These are phyloP conservation scores for Mesitornis unicolor DNA, from an alignment of 2,113 vertebrate species.

Conservation along the genomic window DNA sequence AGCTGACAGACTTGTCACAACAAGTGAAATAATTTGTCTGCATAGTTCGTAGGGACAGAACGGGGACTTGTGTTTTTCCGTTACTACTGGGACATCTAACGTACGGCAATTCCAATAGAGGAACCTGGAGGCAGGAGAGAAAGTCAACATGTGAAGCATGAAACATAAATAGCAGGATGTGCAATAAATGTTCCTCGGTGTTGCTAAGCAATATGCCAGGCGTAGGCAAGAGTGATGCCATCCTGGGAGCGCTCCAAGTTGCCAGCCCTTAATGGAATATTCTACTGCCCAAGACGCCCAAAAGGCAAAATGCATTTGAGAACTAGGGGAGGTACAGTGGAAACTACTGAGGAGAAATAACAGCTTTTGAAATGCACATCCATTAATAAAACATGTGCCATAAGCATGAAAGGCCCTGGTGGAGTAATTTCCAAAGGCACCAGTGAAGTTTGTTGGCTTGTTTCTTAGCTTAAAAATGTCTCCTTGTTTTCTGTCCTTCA, in stretches of 20 bases:
- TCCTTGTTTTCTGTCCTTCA: neutral
- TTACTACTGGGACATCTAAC: neutral
- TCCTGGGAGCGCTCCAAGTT: neutral
- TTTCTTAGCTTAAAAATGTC: neutral
- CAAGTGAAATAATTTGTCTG: neutral
- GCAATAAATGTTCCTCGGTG: neutral
- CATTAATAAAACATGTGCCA: neutral
- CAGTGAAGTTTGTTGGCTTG: neutral
- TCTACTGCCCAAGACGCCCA: neutral
- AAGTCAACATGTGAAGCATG: neutral
- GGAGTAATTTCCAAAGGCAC: neutral
- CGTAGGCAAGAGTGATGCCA: neutral
- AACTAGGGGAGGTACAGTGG: neutral
- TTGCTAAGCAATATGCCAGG: conserved; percentile 31
- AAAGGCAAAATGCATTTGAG: neutral
- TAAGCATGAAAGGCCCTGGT: neutral
- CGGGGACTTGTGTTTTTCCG: neutral
- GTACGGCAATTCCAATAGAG: neutral
- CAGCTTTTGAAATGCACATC: neutral
- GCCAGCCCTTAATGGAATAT: neutral
- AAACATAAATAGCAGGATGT: conserved; percentile 51
- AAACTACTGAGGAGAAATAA: neutral
- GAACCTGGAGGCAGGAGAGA: neutral
- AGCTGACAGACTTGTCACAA: neutral
- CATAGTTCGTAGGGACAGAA: neutral